Conservation (phyloP, 2,888 invertebrate species). For the Mimachlamys varia region DNA sequence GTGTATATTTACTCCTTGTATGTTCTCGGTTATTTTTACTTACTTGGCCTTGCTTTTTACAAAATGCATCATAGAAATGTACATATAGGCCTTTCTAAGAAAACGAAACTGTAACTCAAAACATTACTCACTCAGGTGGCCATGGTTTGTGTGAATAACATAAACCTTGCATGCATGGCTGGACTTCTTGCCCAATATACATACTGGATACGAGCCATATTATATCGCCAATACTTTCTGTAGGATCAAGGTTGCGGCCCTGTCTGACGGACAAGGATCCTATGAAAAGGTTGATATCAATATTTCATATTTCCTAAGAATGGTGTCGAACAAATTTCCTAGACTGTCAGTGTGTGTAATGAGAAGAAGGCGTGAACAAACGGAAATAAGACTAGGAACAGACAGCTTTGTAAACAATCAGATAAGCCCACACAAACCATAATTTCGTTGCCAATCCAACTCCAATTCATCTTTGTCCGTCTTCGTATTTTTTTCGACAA, state of each 20-base stretch:
- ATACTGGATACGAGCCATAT: not conserved
- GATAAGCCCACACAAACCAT: not conserved
- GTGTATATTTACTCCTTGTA: no score
- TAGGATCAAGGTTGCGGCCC: not conserved
- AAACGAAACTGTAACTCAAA: not conserved
- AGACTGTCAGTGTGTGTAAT: slow-evolving; percentile 22
- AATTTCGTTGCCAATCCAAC: not conserved
- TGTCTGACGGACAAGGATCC: not conserved
- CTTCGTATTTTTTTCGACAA: not conserved
- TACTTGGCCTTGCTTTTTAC: no score
- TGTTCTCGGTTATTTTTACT: no score
- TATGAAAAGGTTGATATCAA: slow-evolving; percentile 27
- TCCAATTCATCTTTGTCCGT: not conserved
- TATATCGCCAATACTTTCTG: not conserved
- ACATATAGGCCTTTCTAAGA: no score
- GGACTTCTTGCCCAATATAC: not conserved
- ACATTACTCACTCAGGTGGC: not conserved
- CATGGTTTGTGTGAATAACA: not conserved
- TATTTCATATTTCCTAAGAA: slow-evolving; percentile 12
- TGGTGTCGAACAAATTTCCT: slow-evolving; percentile 8
- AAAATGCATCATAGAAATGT: no score
- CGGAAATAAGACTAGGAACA: not conserved
- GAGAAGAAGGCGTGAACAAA: not conserved
- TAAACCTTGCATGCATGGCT: not conserved
- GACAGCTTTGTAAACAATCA: slow-evolving; percentile 23